Evolutionary conservation across 1,140 invertebrate species (phyloP).

Genomic region (Danaus melanippus): DNA sequence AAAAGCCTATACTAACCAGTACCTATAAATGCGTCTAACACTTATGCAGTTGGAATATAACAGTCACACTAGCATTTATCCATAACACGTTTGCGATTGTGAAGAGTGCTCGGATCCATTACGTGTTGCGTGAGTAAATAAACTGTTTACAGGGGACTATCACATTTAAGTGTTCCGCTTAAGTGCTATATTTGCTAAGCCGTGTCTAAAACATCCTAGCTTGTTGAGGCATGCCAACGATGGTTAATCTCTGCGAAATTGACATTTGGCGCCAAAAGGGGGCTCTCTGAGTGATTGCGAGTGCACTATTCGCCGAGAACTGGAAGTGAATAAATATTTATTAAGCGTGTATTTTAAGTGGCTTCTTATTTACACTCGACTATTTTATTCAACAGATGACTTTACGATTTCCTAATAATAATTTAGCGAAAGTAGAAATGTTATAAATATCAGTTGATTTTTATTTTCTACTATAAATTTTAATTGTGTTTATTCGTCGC

Average conservation of each 20-base stretch:
- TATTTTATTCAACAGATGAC: too few species aligned
- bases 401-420: too few species aligned
- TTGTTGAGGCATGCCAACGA: conserved; percentile 36
- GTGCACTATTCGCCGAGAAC: conserved; percentile 48
- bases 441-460: too few species aligned
- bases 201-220: conserved; percentile 13
- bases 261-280: conserved; percentile 60
- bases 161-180: conserved; percentile 28
- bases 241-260: conserved; percentile 59
- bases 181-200: conserved; percentile 30
- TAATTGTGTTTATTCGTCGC: too few species aligned
- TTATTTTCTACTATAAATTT: too few species aligned
- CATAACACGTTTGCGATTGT: conserved; percentile 59
- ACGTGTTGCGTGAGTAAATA: conserved; percentile 45
- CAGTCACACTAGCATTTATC: conserved; percentile 60
- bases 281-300: conserved; percentile 43
- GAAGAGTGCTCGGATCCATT: conserved; percentile 60
- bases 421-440: too few species aligned
- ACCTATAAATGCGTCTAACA: conserved; percentile 10
- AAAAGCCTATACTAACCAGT: neutral
- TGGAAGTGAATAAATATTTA: conserved; percentile 57
- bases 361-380: conserved; percentile 25
- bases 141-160: conserved; percentile 30
- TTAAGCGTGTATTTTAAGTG: conserved; percentile 43
- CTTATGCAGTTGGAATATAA: conserved; percentile 28